phyloP scores from a whole-genome alignment of 2,888 invertebrate genomes.

The Hirtodrosophila confusa region DNA sequence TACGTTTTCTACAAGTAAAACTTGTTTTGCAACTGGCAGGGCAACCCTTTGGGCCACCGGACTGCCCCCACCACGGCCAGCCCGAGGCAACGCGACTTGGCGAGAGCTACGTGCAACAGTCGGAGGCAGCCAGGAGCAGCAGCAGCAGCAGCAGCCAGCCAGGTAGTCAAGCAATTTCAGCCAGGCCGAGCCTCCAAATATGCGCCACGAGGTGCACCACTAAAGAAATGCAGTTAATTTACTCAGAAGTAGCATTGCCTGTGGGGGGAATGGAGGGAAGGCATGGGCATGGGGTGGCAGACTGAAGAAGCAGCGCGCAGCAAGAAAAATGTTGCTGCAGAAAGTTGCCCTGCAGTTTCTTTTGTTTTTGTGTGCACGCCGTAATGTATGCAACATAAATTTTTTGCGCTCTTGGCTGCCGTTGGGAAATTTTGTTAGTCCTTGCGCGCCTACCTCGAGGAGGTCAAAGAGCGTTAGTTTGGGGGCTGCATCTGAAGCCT shows the following conservation, averaged over 20 bases:
- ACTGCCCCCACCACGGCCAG: background rate
- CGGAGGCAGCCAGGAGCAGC: background rate
- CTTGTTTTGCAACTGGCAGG: slow-evolving; percentile 76
- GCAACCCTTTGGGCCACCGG: slow-evolving; percentile 63
- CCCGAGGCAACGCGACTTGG: slow-evolving; percentile 33
- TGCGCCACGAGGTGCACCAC: slow-evolving; percentile 66
- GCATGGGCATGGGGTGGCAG: slow-evolving; percentile 1
- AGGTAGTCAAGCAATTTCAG: slow-evolving; percentile 39
- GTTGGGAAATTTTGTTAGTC: slow-evolving; percentile 61
- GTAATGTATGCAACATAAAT: slow-evolving; percentile 77
- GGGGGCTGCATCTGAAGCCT: slow-evolving; percentile 41
- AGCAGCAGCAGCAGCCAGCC: slow-evolving; percentile 16
- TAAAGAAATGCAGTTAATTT: slow-evolving; percentile 81
- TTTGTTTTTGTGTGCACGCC: slow-evolving; percentile 77
- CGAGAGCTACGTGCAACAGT: slow-evolving; percentile 17
- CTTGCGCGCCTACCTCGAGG: slow-evolving; percentile 41
- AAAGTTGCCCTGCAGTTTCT: slow-evolving; percentile 75
- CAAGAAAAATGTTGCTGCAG: slow-evolving; percentile 67
- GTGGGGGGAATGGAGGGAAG: background rate
- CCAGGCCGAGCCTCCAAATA: slow-evolving; percentile 70
- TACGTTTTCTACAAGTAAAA: slow-evolving; percentile 82
- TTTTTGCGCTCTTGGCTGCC: slow-evolving; percentile 64
- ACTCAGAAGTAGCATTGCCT: slow-evolving; percentile 76
- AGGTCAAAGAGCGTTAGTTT: slow-evolving; percentile 35
- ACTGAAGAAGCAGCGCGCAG: slow-evolving; percentile 53